Conservation (phyloP, 2,888 invertebrate genomes). For the Drosophila pseudotakahashii region DNA sequence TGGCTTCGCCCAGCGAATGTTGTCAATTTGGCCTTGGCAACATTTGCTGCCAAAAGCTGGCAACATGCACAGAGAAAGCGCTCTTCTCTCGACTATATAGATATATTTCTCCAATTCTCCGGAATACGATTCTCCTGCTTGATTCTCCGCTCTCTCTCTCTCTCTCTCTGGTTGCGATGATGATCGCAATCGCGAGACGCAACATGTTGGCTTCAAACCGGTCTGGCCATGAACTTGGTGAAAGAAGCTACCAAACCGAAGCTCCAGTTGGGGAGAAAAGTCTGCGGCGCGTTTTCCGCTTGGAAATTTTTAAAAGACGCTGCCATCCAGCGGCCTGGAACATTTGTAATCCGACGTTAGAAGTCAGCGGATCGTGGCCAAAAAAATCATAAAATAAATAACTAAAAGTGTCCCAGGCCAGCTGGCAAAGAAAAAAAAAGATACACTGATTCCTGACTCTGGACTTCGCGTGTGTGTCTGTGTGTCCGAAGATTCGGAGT, state of each 20-base stretch:
- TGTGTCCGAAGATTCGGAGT: conserved; percentile 59
- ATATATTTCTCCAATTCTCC: conserved; percentile 25
- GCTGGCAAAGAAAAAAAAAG: conserved; percentile 3
- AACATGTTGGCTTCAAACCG: conserved; percentile 66
- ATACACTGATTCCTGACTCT: conserved; percentile 34
- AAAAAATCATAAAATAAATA: neutral
- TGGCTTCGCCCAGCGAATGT: conserved; percentile 26
- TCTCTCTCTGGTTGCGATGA: conserved; percentile 19
- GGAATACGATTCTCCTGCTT: neutral
- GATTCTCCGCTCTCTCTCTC: conserved; percentile 4
- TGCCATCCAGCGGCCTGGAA: conserved; percentile 83
- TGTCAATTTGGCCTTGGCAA: conserved; percentile 24
- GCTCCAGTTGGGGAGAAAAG: conserved; percentile 58
- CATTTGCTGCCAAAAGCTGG: conserved; percentile 25
- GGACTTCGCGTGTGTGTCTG: conserved; percentile 41
- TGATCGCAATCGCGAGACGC: conserved; percentile 13
- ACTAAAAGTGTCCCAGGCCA: conserved; percentile 2
- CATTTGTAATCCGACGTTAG: conserved; percentile 84
- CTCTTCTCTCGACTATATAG: conserved; percentile 2
- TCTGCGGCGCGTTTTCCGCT: conserved; percentile 63
- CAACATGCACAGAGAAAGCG: conserved; percentile 33
- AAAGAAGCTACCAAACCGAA: conserved; percentile 43
- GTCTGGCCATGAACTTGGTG: conserved; percentile 59
- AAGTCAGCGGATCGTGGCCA: conserved; percentile 73
- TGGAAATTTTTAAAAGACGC: conserved; percentile 85